These are phyloP conservation scores for Lytechinus pictus DNA, from an alignment of 35 echinoderm and acorn worm species.

Conservation along the genomic window DNA sequence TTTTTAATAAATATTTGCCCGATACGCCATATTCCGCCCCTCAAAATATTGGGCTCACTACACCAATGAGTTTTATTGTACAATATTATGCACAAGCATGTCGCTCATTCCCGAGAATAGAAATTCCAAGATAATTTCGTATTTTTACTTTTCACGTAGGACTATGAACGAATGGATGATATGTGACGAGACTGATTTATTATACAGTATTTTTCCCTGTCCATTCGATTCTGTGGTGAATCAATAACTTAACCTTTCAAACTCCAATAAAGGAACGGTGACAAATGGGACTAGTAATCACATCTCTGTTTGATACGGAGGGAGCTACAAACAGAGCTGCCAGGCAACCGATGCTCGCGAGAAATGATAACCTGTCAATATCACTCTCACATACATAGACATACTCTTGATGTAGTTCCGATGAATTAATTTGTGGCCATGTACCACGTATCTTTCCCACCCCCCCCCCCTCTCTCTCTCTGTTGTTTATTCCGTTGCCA, in stretches of 20 bases:
- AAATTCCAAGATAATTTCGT: no score
- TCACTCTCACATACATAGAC: not conserved
- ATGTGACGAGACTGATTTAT: not conserved
- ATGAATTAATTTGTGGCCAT: not conserved
- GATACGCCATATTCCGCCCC: no score
- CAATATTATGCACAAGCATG: no score
- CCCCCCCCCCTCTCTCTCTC: not conserved
- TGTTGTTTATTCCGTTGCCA: not conserved
- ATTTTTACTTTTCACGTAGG: no score
- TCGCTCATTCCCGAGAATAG: no score
- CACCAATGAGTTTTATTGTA: no score
- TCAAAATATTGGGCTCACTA: no score
- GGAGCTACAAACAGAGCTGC: not conserved
- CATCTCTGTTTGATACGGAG: not conserved
- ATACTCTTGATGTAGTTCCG: not conserved
- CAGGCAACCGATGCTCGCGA: not conserved
- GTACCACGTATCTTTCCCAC: not conserved
- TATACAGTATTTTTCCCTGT: not conserved
- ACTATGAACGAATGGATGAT: no score
- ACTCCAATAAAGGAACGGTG: not conserved
- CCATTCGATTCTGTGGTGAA: not conserved
- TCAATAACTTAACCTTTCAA: constrained; percentile 14
- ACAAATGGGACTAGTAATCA: constrained; percentile 1
- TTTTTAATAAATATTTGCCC: no score
- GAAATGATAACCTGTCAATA: not conserved